Percentiles rank a stretch among this genome's conserved stretches.
Evolutionary conservation across 2,113 vertebrate genomes (phyloP).

Genomic region (Oplegnathus fasciatus): DNA sequence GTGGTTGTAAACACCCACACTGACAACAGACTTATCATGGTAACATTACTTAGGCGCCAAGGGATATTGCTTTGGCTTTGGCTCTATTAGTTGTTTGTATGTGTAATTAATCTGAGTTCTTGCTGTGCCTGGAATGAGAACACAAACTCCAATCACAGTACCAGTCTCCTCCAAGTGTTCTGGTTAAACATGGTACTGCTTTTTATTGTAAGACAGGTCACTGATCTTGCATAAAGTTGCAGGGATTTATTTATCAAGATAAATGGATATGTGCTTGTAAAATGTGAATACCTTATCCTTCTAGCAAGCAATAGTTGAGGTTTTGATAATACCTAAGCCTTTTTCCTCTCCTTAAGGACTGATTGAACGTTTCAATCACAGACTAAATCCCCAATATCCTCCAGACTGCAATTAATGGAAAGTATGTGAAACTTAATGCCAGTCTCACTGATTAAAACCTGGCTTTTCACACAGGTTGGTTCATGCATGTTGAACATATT

Average conservation of each 20-base stretch:
- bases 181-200: not conserved
- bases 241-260: not conserved
- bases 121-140: not conserved
- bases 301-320: not conserved
- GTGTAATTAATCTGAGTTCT: constrained; percentile 13
- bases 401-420: not conserved
- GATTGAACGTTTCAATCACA: not conserved
- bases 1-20: not conserved
- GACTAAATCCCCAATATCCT: not conserved
- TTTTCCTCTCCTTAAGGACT: not conserved
- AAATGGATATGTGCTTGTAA: not conserved
- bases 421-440: constrained; percentile 25
- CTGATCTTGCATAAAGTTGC: not conserved
- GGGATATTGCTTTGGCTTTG: constrained; percentile 25
- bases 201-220: not conserved
- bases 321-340: not conserved
- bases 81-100: constrained; percentile 27
- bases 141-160: not conserved
- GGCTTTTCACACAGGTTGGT: constrained; percentile 17
- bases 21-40: not conserved
- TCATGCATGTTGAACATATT: not conserved
- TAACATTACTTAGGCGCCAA: not conserved
- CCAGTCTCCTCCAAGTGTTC: not conserved
- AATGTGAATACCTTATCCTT: not conserved
- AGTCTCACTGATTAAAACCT: constrained; percentile 22